Evolutionary conservation across 2,888 invertebrate genomes (phyloP), one percentile per base, ranked within the genome.

Genomic region (Unio pictorum): DNA sequence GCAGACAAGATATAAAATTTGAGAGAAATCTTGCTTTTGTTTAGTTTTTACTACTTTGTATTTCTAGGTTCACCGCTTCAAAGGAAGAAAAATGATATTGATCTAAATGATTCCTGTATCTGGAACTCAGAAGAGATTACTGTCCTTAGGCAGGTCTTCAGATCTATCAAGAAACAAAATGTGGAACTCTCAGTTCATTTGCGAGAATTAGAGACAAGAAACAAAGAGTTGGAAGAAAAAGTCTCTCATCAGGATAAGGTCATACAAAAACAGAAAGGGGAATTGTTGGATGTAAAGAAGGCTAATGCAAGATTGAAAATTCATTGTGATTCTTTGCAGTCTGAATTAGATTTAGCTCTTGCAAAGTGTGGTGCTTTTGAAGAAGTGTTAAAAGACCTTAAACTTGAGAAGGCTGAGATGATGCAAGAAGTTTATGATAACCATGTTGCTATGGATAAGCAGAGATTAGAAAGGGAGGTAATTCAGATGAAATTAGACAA

Each of bases 101-200:
- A 85, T 68, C 71, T 83, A 26, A 72, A 84, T 11, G 74, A 85
- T 23, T 80, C 85, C 17, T 78, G 82, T 65, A 82, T 88, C 18
- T 88, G 88, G 88, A 80, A 84, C 67, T 71, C 83, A 0, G 79
- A 82, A 54, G 88, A 88, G 75, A 75, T 88, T 1, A 72, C 74
- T 15, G 81, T 85, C 11, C 71, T 88, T 1, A 76, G 88, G 7
- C 79, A 82, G 34, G 86, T 86, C 18, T 86, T 82, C 68, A 85
- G 81, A 71, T 71, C 83, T 15, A 80, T 86, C 11, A 86, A 84
- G 74, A 80, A 80, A 67, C 75, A 87, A 68, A 86, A 83, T 60
- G 74, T 74, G 7, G 80, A 82, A 69, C 76, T 86, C 2, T 81
- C 79, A 66, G 85, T 83, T 2, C 74, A 75, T 61, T 73, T 82